Evolutionary conservation across 1,140 invertebrate genomes (phyloP).

Genomic region (Panagrolaimus sp.): DNA sequence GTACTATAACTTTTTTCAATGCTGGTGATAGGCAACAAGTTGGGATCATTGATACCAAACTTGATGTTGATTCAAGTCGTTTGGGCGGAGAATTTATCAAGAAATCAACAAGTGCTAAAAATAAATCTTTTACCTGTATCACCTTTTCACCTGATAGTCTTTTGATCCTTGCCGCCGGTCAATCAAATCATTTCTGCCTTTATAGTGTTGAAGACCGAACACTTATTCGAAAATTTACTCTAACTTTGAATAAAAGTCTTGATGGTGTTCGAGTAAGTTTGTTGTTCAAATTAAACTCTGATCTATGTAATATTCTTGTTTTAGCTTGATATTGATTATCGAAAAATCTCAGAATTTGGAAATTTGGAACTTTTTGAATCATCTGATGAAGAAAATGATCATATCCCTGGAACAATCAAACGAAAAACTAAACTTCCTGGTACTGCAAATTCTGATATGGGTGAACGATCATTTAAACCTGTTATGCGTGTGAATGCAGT

Average conservation of each 20-base stretch:
- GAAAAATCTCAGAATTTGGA: conserved; percentile 43
- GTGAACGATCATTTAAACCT: conserved; percentile 32
- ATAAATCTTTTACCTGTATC: conserved; percentile 47
- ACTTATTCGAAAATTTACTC: conserved; percentile 28
- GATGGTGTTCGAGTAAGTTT: conserved; percentile 39
- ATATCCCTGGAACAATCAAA: neutral
- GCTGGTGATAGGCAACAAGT: conserved; percentile 30
- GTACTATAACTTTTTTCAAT: conserved; percentile 36
- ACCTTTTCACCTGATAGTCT: conserved; percentile 39
- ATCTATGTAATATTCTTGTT: conserved; percentile 19
- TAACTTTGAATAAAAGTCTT: conserved; percentile 38
- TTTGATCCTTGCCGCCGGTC: conserved; percentile 40
- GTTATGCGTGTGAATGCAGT: conserved; percentile 27
- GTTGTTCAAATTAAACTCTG: too few species aligned
- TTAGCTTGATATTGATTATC: conserved; percentile 36
- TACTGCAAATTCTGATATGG: conserved; percentile 34
- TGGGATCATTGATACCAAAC: conserved; percentile 41
- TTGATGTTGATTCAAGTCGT: conserved; percentile 41
- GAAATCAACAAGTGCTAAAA: conserved; percentile 37
- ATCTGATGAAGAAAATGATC: conserved; percentile 40
- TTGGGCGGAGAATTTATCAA: conserved; percentile 32
- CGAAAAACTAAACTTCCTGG: conserved; percentile 35
- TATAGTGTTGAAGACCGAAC: conserved; percentile 39
- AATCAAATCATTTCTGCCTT: conserved; percentile 45
- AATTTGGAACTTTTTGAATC: conserved; percentile 38